phyloP scores from a whole-genome alignment of 2,888 invertebrate species.

The Fragum whitleyi region DNA sequence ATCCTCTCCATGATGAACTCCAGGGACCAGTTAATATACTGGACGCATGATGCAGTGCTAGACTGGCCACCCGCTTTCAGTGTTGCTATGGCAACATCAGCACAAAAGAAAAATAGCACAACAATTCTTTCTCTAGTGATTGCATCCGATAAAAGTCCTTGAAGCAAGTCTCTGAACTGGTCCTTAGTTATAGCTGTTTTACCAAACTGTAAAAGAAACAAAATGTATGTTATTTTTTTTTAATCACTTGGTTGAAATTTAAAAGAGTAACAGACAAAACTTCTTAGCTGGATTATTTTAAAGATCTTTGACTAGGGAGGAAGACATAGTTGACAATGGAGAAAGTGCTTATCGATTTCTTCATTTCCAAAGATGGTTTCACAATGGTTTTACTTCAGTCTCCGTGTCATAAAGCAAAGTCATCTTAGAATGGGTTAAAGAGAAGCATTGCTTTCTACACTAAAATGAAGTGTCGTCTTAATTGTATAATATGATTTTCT shows the following conservation, averaged over 20 bases:
- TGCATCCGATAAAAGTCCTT: slow-evolving; percentile 75
- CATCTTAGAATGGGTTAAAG: no score
- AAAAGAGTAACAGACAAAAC: neutral
- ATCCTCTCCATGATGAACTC: slow-evolving; percentile 77
- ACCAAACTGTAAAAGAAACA: slow-evolving; percentile 62
- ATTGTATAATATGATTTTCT: no score
- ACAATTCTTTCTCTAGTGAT: slow-evolving; percentile 80
- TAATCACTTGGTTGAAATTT: neutral
- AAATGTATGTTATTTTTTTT: no score
- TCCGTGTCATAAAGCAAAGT: no score
- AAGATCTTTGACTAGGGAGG: neutral
- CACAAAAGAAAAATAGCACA: slow-evolving; percentile 83
- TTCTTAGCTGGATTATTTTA: no score
- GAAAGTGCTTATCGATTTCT: no score
- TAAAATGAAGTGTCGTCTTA: no score
- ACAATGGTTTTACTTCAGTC: no score
- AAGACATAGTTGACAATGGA: neutral
- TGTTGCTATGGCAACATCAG: slow-evolving; percentile 81
- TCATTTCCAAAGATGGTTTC: no score
- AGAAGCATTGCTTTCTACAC: no score
- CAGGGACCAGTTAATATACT: slow-evolving; percentile 80
- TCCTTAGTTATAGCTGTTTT: slow-evolving; percentile 64
- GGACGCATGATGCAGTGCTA: slow-evolving; percentile 67
- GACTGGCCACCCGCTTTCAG: slow-evolving; percentile 52
- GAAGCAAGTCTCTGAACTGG: slow-evolving; percentile 75